Percentiles rank a stretch among this genome's conserved stretches.
Evolutionary conservation across 2,113 vertebrate genomes (phyloP).

Genomic region (Corythoichthys haematopterus): DNA sequence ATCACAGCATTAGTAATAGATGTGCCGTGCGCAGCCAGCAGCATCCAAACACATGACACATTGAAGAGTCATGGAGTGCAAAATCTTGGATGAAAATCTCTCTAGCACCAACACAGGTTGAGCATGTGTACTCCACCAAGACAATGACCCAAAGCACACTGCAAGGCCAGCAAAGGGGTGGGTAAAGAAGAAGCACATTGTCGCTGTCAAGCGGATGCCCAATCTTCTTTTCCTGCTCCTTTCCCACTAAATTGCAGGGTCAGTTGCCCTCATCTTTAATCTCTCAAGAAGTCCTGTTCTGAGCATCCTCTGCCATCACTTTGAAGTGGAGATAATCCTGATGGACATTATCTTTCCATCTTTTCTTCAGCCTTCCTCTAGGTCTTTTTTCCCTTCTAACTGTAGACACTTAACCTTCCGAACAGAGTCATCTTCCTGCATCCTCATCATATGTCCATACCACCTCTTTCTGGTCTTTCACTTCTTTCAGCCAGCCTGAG

Average conservation of each 20-base stretch:
- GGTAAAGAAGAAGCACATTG: neutral
- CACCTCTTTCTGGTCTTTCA: neutral
- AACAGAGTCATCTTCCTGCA: neutral
- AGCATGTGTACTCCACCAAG: neutral
- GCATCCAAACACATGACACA: neutral
- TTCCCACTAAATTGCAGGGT: neutral
- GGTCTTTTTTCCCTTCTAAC: neutral
- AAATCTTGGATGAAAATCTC: neutral
- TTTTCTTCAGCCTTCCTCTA: too few relatives aligned
- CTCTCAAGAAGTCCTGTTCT: neutral
- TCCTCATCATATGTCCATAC: neutral
- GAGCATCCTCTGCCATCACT: neutral
- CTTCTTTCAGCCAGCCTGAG: neutral
- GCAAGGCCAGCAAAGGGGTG: neutral
- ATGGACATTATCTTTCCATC: too few relatives aligned
- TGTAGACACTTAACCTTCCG: neutral
- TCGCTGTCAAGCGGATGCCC: too few relatives aligned
- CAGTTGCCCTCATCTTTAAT: too few relatives aligned
- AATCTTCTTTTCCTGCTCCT: neutral
- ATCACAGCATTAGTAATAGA: constrained; percentile 59
- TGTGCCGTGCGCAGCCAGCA: constrained; percentile 26
- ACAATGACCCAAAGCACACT: neutral
- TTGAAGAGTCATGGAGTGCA: neutral
- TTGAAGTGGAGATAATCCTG: too few relatives aligned
- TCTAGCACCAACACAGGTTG: neutral